Conservation (phyloP, 2,888 invertebrate genomes). For the Rapana venosa region DNA sequence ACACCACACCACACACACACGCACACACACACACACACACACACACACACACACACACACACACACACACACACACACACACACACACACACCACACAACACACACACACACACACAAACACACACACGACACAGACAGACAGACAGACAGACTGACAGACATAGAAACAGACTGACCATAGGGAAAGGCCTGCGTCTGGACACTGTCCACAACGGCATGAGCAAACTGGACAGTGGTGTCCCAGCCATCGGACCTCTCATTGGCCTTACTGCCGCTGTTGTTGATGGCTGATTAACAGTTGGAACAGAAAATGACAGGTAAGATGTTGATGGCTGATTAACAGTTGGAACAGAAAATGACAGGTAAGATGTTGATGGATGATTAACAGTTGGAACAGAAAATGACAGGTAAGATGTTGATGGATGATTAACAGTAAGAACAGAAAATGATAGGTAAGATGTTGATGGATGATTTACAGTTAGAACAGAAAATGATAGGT, state of each 20-base stretch:
- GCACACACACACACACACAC: neutral
- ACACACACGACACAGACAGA: neutral
- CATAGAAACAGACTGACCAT: conserved; percentile 26
- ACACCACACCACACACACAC: neutral
- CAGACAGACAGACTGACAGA: neutral
- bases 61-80: conserved; percentile 18
- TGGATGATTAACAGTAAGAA: too few species aligned
- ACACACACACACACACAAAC: conserved; percentile 2
- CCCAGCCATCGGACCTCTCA: neutral
- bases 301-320: too few species aligned
- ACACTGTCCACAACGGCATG: conserved; percentile 41
- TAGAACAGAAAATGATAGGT: too few species aligned
- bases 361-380: too few species aligned
- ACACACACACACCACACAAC: neutral
- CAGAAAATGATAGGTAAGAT: too few species aligned
- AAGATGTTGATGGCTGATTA: too few species aligned
- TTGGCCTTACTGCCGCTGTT: neutral
- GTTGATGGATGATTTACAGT: too few species aligned
- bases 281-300: neutral
- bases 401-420: too few species aligned
- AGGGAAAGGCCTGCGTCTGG: conserved; percentile 41
- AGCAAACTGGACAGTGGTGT: conserved; percentile 38
- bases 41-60: conserved; percentile 5
- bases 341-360: too few species aligned
- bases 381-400: too few species aligned